A percentile compares a stretch with the other conserved stretches of the same genome.
These are phyloP conservation scores for Xiphorhynchus elegans DNA, from an alignment of 2,113 vertebrate genomes.

Conservation along the genomic window DNA sequence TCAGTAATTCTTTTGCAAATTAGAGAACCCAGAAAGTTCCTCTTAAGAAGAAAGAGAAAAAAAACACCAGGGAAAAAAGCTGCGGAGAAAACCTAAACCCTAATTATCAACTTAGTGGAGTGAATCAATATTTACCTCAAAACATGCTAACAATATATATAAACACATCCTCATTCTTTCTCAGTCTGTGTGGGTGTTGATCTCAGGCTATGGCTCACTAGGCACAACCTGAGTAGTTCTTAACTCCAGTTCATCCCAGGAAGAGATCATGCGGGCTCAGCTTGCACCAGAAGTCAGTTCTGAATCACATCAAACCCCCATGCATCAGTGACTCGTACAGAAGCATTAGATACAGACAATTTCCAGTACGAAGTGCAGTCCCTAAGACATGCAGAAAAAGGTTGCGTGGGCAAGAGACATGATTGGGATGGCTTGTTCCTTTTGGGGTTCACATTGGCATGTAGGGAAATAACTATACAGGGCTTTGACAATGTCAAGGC, in stretches of 20 bases:
- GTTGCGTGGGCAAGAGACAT: accelerated
- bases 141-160: constrained; percentile 1
- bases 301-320: not conserved
- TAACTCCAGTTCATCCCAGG: not conserved
- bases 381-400: not conserved
- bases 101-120: constrained; percentile 9
- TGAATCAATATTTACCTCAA: constrained; percentile 51
- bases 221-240: not conserved
- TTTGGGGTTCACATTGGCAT: not conserved
- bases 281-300: not conserved
- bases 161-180: constrained; percentile 28
- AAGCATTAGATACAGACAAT: not conserved
- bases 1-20: constrained; percentile 8
- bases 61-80: not conserved
- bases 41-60: not conserved
- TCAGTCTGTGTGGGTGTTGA: not conserved
- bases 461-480: not conserved
- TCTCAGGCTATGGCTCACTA: not conserved
- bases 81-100: not conserved
- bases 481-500: not conserved
- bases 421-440: not conserved
- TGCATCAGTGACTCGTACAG: not conserved
- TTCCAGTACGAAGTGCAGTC: not conserved
- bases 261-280: not conserved
- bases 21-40: not conserved